Base-by-base conservation (phyloP, 2,797 vertebrate genomes). In the Gambusia yucatana region DNA sequence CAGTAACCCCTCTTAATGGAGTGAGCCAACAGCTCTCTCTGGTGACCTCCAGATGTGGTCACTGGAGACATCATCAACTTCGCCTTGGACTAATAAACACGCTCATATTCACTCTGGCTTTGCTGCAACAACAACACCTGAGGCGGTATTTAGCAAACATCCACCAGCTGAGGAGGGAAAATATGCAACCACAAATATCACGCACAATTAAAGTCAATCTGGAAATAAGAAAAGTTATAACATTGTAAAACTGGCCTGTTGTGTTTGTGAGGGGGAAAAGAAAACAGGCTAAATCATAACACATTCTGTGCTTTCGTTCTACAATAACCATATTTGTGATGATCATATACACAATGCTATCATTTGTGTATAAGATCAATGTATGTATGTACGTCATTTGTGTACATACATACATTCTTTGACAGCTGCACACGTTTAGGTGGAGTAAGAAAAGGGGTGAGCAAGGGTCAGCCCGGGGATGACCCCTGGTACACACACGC, bases 21-120 rank as follows among this genome's bases (percentile, higher is more conserved):
- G 75, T 1, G 39, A 88, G 86, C 86, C 84, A 89, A 76, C 84
- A 92, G 75, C 81, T 90, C 84, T 92, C 90, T 94, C 87, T 82
- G 91, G 92, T 92, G 93, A 93, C 92, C 88, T 82, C 86, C 91
- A 95, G 94, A 93, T 93, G 92, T 93, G 91, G 93, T 94, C 93
- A 93, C 89, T 77, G 85, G 93, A 93, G 92, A 93, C 87, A 82
- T 91, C 86, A 91, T 92, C 88, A 84, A 74, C 85, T 84, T 85
- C 46, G 79, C 70, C 76, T 90, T 81, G 77, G 83, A 86, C 88
- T 89, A 89, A 91, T 88, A 91, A 91, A 91, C 90, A 89, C 46
- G 72, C 81, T 77, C 80, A 78, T 86, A 84, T 83, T 86, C 78
- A 84, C 57, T 87, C 75, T 78, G 73, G 70, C 70, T 75, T 82